phyloP scores from a whole-genome alignment of 2,888 invertebrate species.

The Criorhina ranunculi region DNA sequence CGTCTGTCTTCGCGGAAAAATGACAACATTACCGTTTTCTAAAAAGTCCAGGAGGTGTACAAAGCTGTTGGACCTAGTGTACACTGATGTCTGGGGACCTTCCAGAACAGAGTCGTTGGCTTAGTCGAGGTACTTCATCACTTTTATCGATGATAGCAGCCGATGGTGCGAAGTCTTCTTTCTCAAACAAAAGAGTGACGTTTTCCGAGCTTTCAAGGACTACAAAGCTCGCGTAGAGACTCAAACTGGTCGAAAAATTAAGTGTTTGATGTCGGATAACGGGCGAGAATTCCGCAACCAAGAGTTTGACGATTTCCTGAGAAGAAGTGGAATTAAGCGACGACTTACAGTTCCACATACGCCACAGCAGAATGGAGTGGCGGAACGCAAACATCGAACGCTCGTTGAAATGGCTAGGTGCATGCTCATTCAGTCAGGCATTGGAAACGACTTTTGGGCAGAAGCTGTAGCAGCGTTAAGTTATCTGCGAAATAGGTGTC shows the following conservation, averaged over 20 bases:
- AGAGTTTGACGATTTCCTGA: conserved; percentile 27
- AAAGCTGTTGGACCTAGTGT: conserved; percentile 29
- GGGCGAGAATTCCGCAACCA: conserved; percentile 13
- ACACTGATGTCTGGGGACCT: conserved; percentile 20
- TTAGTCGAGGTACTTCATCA: conserved; percentile 21
- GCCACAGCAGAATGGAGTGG: conserved; percentile 32
- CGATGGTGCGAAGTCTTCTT: conserved; percentile 46
- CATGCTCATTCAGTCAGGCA: no score
- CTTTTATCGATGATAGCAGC: conserved; percentile 53
- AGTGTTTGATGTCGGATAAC: conserved; percentile 33
- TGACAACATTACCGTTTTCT: conserved; percentile 25
- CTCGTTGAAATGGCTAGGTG: no score
- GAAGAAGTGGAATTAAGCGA: conserved; percentile 10
- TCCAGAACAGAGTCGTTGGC: not conserved
- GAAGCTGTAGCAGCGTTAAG: conserved; percentile 39
- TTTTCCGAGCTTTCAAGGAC: conserved; percentile 28
- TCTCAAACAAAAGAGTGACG: conserved; percentile 43
- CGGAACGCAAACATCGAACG: conserved; percentile 22
- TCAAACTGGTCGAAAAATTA: conserved; percentile 34
- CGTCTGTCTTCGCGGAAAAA: conserved; percentile 20
- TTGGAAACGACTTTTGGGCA: no score
- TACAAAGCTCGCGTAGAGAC: conserved; percentile 31
- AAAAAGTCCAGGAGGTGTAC: conserved; percentile 8
- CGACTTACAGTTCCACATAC: conserved; percentile 30
- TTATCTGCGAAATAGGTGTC: conserved; percentile 50